Evolutionary conservation across 1,140 invertebrate species (phyloP).

Genomic region (Pseudachorutes palmiensis): DNA sequence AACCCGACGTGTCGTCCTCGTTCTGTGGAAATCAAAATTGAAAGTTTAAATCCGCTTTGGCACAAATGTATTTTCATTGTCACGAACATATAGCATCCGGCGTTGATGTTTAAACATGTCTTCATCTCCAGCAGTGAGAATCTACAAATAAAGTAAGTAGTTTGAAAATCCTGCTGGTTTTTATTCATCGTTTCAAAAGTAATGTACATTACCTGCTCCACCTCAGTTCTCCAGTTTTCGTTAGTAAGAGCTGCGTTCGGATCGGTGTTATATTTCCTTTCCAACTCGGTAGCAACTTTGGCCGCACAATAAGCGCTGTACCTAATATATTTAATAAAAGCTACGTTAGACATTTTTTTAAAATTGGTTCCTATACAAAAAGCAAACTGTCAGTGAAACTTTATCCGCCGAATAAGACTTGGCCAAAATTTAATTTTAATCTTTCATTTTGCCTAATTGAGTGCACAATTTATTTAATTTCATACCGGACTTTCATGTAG

Average conservation of each 20-base stretch:
- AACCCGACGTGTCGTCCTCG: too few relatives aligned
- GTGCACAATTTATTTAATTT: not conserved
- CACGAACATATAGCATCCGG: not conserved
- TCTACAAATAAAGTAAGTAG: slow-evolving; percentile 2
- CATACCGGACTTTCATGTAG: slow-evolving; percentile 23
- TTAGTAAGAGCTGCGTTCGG: slow-evolving; percentile 15
- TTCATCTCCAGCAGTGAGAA: slow-evolving; percentile 4
- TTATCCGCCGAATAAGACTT: too few relatives aligned
- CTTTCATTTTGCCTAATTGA: too few relatives aligned
- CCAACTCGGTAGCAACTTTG: slow-evolving; percentile 29
- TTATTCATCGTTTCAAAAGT: too few relatives aligned
- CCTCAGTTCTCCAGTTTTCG: slow-evolving; percentile 33
- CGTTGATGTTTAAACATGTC: not conserved
- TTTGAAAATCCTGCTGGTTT: not conserved
- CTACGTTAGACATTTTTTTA: not conserved
- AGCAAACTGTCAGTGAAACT: too few relatives aligned
- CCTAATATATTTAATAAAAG: not conserved
- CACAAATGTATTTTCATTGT: too few relatives aligned
- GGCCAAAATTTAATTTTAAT: too few relatives aligned
- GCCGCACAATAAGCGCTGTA: slow-evolving; percentile 27
- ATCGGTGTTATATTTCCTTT: slow-evolving; percentile 24
- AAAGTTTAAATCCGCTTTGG: too few relatives aligned
- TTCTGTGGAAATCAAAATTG: too few relatives aligned
- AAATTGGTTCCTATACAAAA: not conserved
- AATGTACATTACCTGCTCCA: slow-evolving; percentile 35